Evolutionary conservation across 2,888 invertebrate species (phyloP).

Genomic region (Mythimna albipuncta): DNA sequence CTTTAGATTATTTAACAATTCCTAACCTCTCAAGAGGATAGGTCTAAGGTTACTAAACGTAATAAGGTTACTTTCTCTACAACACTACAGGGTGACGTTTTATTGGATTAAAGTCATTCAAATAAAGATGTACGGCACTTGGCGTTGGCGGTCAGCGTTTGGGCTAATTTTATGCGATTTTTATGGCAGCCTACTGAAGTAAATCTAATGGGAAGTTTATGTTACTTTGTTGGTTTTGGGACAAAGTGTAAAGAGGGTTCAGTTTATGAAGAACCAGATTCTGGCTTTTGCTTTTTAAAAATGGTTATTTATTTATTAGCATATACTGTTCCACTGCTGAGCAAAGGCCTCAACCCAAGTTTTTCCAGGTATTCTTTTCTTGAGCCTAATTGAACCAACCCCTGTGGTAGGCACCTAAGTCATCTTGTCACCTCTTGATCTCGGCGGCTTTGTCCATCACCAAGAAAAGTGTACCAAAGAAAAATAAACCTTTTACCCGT

Average conservation of each 20-base stretch:
- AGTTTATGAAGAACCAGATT: too few relatives aligned
- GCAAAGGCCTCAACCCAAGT: too few relatives aligned
- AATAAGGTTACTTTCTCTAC: neutral
- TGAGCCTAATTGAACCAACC: too few relatives aligned
- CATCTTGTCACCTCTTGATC: too few relatives aligned
- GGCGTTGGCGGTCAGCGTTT: conserved; percentile 13
- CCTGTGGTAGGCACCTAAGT: too few relatives aligned
- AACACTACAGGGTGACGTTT: neutral
- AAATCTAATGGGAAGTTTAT: conserved; percentile 49
- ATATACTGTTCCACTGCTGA: too few relatives aligned
- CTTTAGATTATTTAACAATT: neutral
- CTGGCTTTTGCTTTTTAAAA: too few relatives aligned
- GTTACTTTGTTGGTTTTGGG: conserved; percentile 13
- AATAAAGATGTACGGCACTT: conserved; percentile 51
- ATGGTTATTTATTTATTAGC: too few relatives aligned
- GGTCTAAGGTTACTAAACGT: neutral
- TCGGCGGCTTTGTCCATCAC: too few relatives aligned
- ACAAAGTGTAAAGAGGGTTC: neutral
- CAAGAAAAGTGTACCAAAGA: too few relatives aligned
- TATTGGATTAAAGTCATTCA: conserved; percentile 53
- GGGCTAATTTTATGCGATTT: conserved; percentile 41
- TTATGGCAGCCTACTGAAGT: conserved; percentile 37
- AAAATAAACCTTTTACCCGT: too few relatives aligned
- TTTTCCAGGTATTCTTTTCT: too few relatives aligned
- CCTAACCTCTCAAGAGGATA: neutral